These are phyloP conservation scores for Penaeus chinensis DNA, from an alignment of 1,140 invertebrate species.

Conservation along the genomic window DNA sequence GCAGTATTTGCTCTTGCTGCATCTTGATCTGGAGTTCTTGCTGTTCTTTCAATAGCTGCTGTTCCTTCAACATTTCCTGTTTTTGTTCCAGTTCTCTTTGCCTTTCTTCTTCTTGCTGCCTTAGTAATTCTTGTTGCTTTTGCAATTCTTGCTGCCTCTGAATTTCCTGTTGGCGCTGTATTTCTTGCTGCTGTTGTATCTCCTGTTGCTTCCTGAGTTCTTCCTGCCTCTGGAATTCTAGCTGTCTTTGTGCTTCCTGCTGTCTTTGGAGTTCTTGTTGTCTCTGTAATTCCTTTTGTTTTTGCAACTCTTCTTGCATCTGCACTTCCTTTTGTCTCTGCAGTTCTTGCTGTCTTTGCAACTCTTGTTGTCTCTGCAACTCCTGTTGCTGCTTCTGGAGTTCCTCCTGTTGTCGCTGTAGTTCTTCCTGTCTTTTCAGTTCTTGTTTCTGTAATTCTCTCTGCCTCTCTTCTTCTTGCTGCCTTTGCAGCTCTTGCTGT, in stretches of 20 bases:
- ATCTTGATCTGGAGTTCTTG: constrained; percentile 10
- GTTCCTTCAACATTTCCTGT: constrained; percentile 21
- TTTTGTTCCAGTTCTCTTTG: constrained; percentile 2
- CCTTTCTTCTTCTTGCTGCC: not conserved
- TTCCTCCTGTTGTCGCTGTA: constrained; percentile 27
- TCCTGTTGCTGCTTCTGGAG: constrained; percentile 15
- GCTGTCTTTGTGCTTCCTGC: constrained; percentile 24
- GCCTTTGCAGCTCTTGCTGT: constrained; percentile 35
- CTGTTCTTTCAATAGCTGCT: constrained; percentile 37
- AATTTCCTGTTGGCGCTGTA: constrained; percentile 17
- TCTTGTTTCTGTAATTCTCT: not conserved
- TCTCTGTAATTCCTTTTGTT: not conserved
- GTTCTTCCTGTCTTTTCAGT: constrained; percentile 10
- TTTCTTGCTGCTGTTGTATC: constrained; percentile 33
- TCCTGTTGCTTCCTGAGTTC: constrained; percentile 31
- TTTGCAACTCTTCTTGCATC: constrained; percentile 29
- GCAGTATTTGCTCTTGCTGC: constrained; percentile 32
- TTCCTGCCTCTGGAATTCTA: constrained; percentile 28
- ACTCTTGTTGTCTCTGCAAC: constrained; percentile 3
- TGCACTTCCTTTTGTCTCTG: constrained; percentile 10
- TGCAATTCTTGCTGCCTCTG: constrained; percentile 13
- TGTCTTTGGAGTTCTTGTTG: constrained; percentile 33
- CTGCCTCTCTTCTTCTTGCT: constrained; percentile 30
- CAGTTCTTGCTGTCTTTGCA: constrained; percentile 7
- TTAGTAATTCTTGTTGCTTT: constrained; percentile 36